Conservation (phyloP, 2,797 vertebrate genomes). For the Pseudopleuronectes americanus region DNA sequence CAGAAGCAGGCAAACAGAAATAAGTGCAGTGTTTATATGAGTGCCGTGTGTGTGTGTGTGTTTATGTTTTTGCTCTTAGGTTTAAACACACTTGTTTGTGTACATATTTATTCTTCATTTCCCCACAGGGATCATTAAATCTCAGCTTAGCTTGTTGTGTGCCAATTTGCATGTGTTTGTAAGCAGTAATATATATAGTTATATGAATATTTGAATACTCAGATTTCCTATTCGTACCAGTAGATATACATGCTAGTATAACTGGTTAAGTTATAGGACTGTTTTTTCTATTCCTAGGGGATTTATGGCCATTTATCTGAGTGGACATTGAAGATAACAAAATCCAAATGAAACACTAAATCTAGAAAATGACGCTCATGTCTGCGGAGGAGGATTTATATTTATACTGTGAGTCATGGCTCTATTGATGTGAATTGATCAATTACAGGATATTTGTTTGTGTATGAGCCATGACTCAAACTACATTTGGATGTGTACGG, state of each 20-base stretch:
- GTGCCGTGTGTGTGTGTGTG: constrained; percentile 19
- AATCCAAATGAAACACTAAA: too few relatives aligned
- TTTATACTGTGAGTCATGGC: too few relatives aligned
- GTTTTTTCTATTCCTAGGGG: too few relatives aligned
- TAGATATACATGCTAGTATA: too few relatives aligned
- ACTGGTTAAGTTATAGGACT: too few relatives aligned
- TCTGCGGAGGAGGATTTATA: too few relatives aligned
- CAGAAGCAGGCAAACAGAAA: constrained; percentile 57
- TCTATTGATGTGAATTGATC: not conserved
- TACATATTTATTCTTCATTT: constrained; percentile 38
- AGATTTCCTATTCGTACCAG: too few relatives aligned
- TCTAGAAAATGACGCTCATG: too few relatives aligned
- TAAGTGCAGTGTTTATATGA: constrained; percentile 40
- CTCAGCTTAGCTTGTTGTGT: constrained; percentile 3
- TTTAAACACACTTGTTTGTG: constrained; percentile 35
- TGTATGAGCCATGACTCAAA: not conserved
- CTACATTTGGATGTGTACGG: not conserved
- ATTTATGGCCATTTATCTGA: too few relatives aligned
- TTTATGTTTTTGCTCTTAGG: constrained; percentile 40
- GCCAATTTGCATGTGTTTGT: not conserved
- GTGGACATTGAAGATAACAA: too few relatives aligned
- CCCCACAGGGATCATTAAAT: constrained; percentile 54
- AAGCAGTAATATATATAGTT: too few relatives aligned
- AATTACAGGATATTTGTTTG: not conserved
- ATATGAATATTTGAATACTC: too few relatives aligned